These are phyloP conservation scores for Romanogobio albipinnatus DNA, from an alignment of 2,113 vertebrate genomes.

Conservation along the genomic window DNA sequence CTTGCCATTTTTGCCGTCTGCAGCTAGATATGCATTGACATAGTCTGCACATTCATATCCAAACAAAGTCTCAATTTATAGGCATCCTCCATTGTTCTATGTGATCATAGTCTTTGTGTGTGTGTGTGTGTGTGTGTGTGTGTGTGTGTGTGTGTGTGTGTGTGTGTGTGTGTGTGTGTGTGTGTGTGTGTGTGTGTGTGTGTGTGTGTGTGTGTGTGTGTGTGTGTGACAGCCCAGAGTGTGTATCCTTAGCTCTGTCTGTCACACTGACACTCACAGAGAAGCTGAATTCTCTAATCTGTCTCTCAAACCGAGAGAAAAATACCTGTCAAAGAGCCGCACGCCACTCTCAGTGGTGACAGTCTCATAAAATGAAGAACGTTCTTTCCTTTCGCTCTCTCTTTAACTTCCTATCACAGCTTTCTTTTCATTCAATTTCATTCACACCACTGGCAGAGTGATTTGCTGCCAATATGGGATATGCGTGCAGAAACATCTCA, in stretches of 20 bases:
- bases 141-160: too few relatives aligned
- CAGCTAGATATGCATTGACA: background rate
- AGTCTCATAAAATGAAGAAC: conserved; percentile 6
- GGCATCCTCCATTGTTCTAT: background rate
- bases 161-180: too few relatives aligned
- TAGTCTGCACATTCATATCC: background rate
- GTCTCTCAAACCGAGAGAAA: conserved; percentile 20
- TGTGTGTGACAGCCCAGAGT: background rate
- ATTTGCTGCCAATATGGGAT: background rate
- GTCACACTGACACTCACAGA: conserved; percentile 9
- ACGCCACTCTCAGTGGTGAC: background rate
- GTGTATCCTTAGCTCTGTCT: conserved; percentile 8
- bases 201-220: background rate
- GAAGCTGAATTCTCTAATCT: conserved; percentile 35
- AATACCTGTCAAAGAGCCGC: conserved; percentile 33
- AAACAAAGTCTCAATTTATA: conserved; percentile 2
- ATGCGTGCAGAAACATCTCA: background rate
- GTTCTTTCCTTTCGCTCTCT: background rate
- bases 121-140: conserved; percentile 18
- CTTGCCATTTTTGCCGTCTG: background rate
- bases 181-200: too few relatives aligned
- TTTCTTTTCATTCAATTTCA: background rate
- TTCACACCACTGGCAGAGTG: background rate
- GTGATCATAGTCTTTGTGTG: conserved; percentile 5
- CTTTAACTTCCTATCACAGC: background rate